phyloP scores from a whole-genome alignment of 2,888 invertebrate genomes.

The Standfussiana lucernea region DNA sequence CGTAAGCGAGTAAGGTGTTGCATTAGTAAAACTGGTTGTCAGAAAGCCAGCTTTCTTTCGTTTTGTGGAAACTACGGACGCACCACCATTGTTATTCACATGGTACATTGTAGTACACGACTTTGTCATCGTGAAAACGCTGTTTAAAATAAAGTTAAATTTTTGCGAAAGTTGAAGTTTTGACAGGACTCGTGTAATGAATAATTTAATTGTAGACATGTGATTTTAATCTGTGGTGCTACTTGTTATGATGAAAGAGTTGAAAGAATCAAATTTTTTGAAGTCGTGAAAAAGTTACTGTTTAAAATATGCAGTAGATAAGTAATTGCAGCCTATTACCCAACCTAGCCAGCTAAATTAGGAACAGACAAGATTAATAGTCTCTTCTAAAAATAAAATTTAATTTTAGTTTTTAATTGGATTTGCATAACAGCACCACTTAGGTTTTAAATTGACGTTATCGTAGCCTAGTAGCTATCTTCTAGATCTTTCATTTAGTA shows the following conservation, averaged over 20 bases:
- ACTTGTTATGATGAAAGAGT: slow-evolving; percentile 6
- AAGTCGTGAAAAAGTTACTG: slow-evolving; percentile 24
- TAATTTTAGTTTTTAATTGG: slow-evolving; percentile 22
- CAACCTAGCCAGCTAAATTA: slow-evolving; percentile 16
- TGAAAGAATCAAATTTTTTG: slow-evolving; percentile 6
- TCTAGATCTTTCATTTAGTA: neutral
- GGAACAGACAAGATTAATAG: slow-evolving; percentile 6
- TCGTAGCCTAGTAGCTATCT: neutral
- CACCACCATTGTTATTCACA: slow-evolving; percentile 70
- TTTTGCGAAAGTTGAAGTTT: slow-evolving; percentile 55
- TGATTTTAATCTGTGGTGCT: slow-evolving; percentile 24
- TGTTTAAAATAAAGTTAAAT: slow-evolving; percentile 38
- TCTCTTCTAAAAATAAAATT: neutral
- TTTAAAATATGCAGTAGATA: slow-evolving; percentile 21
- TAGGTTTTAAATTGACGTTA: neutral
- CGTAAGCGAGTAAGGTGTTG: slow-evolving; percentile 55
- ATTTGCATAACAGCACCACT: slow-evolving; percentile 7
- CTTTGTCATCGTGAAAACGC: slow-evolving; percentile 42
- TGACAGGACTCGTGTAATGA: slow-evolving; percentile 37
- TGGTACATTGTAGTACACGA: slow-evolving; percentile 43
- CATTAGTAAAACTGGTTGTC: slow-evolving; percentile 69
- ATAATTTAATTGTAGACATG: slow-evolving; percentile 23
- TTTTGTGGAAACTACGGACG: slow-evolving; percentile 74
- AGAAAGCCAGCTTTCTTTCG: slow-evolving; percentile 77
- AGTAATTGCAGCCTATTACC: slow-evolving; percentile 12